Base-by-base conservation (phyloP, 2,888 invertebrate species). In the Epistrophe eligans region DNA sequence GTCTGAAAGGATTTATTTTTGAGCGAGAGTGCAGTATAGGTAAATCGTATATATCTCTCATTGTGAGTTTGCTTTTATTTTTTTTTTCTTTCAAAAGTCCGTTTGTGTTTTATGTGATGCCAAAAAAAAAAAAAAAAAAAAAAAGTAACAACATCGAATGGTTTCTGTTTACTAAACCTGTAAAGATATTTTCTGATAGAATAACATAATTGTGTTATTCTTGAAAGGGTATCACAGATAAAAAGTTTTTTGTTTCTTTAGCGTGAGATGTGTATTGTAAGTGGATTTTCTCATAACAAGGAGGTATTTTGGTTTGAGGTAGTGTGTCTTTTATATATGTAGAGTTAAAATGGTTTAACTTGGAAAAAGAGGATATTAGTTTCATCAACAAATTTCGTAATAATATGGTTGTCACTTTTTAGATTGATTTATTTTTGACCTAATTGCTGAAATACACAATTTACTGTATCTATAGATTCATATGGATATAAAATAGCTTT, bases 111-210 rank as follows among this genome's bases (percentile, higher is more conserved):
- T 28, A 43, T 57, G 32, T 13, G 43, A 58, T 72, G 17, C 45
- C 24, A 57, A 38, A 71, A 55, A 24, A 24, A 24, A 24, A 24
- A 24, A 24, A 24, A 24, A 24, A 24, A 24, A 24, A 24, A 24
- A 24, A 71, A 17, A 57, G 28, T n/a, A 24, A 35, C 5, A 60
- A 32, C 62, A 64, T 48, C 35, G 52, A 57, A 74, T 58, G 80
- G 64, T 48, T 84, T 71, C 24, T 77, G 72, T 84, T 84, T 84
- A 67, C 76, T 77, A 76, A 80, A 84, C 80, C 76, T 66, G 66
- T 50, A 19, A 72, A 67, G 84, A 84, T 80, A 77, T 84, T 84
- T 45, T 55, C 80, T 67, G 77, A 72, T 80, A 80, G 76, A 80
- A 73, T 84, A 73, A 84, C 55, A 62, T 73, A 50, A 84, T 80